Evolutionary conservation across 2,113 vertebrate species (phyloP).

Genomic region (Romanogobio albipinnatus): DNA sequence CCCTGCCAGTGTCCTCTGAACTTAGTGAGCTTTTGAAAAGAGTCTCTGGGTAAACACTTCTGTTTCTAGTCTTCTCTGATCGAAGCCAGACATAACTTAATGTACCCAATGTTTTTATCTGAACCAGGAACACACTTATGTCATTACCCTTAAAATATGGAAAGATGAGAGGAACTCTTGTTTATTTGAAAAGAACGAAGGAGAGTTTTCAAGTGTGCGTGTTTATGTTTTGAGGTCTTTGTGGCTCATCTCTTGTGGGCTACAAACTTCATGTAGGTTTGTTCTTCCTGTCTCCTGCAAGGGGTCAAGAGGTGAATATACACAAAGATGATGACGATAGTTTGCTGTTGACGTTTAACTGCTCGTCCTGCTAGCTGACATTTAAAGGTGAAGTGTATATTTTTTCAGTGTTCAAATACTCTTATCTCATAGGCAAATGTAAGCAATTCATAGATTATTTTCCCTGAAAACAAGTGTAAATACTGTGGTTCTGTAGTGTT

Average conservation of each 20-base stretch:
- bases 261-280: constrained; percentile 17
- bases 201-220: constrained; percentile 36
- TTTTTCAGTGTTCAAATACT: not conserved
- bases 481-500: not conserved
- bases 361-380: not conserved
- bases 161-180: constrained; percentile 21
- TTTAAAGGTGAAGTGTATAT: constrained; percentile 2
- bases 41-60: constrained; percentile 43
- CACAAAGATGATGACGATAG: constrained; percentile 17
- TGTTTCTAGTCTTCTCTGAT: constrained; percentile 49
- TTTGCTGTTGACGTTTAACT: not conserved
- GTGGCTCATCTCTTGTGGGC: constrained; percentile 11
- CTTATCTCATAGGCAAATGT: not conserved
- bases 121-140: constrained; percentile 20
- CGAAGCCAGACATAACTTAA: constrained; percentile 50
- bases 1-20: constrained; percentile 35
- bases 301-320: constrained; percentile 13
- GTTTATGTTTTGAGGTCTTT: constrained; percentile 37
- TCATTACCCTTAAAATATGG: constrained; percentile 22
- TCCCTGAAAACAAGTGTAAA: not conserved
- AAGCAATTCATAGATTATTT: not conserved
- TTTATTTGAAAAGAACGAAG: constrained; percentile 37
- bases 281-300: constrained; percentile 36
- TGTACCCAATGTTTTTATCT: constrained; percentile 50
- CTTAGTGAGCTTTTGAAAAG: constrained; percentile 34